Conservation (phyloP, 1,140 invertebrate genomes). For the Aphidius ervi region DNA sequence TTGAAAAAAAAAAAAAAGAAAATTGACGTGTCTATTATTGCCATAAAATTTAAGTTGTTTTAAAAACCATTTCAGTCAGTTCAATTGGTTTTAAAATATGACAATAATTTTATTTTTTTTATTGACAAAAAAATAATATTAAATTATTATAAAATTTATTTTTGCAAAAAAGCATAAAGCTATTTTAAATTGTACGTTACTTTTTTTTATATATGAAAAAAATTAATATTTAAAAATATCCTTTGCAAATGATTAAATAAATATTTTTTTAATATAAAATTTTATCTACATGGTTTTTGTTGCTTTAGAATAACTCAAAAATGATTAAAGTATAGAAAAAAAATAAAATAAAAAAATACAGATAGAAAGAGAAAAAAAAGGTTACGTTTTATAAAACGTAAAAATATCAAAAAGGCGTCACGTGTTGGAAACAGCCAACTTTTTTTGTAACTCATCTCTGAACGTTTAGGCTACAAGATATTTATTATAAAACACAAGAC, state of each 20-base stretch:
- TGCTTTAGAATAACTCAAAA: slow-evolving; percentile 47
- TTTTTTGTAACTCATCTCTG: slow-evolving; percentile 11
- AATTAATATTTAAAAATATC: too few relatives aligned
- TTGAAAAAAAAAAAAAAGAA: background rate
- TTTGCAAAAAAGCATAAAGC: too few relatives aligned
- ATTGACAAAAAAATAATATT: slow-evolving; percentile 1
- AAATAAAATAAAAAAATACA: too few relatives aligned
- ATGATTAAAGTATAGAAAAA: slow-evolving; percentile 35
- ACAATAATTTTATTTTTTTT: slow-evolving; percentile 4
- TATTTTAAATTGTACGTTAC: too few relatives aligned
- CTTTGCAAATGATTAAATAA: too few relatives aligned
- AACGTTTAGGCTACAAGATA: too few relatives aligned
- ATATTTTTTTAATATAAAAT: slow-evolving; percentile 17
- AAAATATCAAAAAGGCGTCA: slow-evolving; percentile 40
- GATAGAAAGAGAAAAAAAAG: slow-evolving; percentile 8
- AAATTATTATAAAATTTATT: background rate
- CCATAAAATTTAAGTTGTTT: slow-evolving; percentile 8
- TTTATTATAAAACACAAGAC: slow-evolving; percentile 13
- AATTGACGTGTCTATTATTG: slow-evolving; percentile 18
- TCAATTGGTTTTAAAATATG: background rate
- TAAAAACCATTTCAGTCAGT: background rate
- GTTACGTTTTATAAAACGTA: slow-evolving; percentile 29
- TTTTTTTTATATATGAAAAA: too few relatives aligned
- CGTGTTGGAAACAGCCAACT: slow-evolving; percentile 42
- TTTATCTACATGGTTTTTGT: slow-evolving; percentile 16